Evolutionary conservation across 2,113 vertebrate species (phyloP).

Genomic region (Sorex fumeus): DNA sequence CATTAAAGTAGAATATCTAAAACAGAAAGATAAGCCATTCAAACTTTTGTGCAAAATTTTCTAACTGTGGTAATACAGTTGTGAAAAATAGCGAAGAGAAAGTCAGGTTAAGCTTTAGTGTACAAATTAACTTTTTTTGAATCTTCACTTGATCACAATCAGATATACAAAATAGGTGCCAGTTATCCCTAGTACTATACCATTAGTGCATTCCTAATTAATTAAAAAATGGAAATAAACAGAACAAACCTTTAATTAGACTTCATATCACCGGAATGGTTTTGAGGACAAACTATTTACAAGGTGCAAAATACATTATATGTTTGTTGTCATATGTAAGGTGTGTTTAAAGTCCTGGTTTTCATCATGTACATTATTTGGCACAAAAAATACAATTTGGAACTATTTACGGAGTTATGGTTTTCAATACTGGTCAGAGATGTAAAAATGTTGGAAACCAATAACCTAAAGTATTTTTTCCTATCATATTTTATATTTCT

Average conservation of each 20-base stretch:
- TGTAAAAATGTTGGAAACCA: no score
- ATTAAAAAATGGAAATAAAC: not conserved
- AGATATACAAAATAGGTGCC: not conserved
- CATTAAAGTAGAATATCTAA: slow-evolving; percentile 60
- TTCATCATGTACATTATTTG: not conserved
- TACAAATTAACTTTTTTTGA: slow-evolving; percentile 18
- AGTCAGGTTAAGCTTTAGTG: not conserved
- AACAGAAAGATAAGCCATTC: slow-evolving; percentile 4
- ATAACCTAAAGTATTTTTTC: not conserved
- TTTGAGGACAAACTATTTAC: not conserved
- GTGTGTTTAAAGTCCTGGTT: not conserved
- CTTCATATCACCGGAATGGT: not conserved
- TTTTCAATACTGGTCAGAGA: no score
- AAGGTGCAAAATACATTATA: not conserved
- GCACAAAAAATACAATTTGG: not conserved
- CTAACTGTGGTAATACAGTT: not conserved
- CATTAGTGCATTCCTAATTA: not conserved
- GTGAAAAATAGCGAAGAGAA: slow-evolving; percentile 25
- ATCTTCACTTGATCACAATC: slow-evolving; percentile 6
- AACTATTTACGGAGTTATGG: not conserved
- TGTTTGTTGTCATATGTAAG: not conserved
- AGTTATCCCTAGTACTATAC: not conserved
- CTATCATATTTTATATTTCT: not conserved
- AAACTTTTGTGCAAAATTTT: slow-evolving; percentile 34
- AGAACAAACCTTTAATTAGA: not conserved